Conservation (phyloP, 2,888 invertebrate species). For the Augiades crinisus region DNA sequence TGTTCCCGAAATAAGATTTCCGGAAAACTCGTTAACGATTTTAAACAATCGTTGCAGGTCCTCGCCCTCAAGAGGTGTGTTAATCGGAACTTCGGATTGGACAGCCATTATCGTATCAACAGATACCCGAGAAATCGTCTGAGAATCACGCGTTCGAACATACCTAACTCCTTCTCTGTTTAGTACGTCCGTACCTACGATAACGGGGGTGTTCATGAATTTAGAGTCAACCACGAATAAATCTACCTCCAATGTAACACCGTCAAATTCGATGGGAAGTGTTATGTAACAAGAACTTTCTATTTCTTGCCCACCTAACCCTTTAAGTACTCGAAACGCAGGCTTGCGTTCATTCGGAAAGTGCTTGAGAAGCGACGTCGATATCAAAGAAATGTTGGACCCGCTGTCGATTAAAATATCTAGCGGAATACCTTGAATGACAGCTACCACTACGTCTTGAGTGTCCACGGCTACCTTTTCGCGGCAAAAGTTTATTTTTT, state of each 20-base stretch:
- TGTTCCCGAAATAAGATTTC: neutral
- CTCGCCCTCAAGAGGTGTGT: neutral
- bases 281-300: neutral
- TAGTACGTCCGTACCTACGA: neutral
- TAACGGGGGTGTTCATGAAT: neutral
- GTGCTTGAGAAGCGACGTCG: neutral
- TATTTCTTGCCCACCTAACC: neutral
- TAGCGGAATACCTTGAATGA: neutral
- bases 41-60: neutral
- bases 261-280: neutral
- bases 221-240: neutral
- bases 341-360: neutral
- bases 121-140: neutral
- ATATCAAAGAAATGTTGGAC: neutral
- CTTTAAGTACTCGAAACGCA: neutral
- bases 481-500: neutral
- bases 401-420: constrained; percentile 4
- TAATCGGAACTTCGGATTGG: neutral
- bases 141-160: neutral
- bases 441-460: neutral
- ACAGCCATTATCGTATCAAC: neutral
- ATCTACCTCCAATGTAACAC: constrained; percentile 1
- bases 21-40: neutral
- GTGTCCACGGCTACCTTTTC: neutral
- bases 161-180: neutral